Conservation (phyloP, 2,113 vertebrate genomes). For the Dipodomys ordii region DNA sequence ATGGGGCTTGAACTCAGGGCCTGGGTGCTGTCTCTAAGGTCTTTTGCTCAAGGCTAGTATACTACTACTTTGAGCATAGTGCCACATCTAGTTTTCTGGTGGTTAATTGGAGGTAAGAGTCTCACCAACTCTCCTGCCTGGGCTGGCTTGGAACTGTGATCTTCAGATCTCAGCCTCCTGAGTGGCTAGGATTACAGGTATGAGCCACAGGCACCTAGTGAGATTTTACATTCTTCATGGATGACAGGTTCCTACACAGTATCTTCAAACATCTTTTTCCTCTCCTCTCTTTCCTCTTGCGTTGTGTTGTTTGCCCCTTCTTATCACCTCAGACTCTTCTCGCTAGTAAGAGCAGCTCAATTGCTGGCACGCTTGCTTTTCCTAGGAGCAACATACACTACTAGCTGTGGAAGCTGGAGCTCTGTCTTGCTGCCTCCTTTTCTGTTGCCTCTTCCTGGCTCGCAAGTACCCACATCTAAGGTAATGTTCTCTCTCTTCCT, state of each 20-base stretch:
- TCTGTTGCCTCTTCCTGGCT: constrained; percentile 64
- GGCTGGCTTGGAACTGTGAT: too few relatives aligned
- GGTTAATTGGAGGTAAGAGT: too few relatives aligned
- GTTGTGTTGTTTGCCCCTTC: constrained; percentile 72
- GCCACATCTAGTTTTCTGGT: too few relatives aligned
- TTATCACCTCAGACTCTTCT: constrained; percentile 63
- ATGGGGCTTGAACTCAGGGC: too few relatives aligned
- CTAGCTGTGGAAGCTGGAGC: constrained; percentile 37
- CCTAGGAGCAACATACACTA: constrained; percentile 61
- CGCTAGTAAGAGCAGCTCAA: constrained; percentile 30
- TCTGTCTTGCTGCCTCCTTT: not conserved
- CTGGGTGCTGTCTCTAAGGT: too few relatives aligned
- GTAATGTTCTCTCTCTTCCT: constrained; percentile 66
- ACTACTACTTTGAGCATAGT: too few relatives aligned
- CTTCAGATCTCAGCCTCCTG: too few relatives aligned
- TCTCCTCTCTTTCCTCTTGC: constrained; percentile 80
- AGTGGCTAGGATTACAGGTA: too few relatives aligned
- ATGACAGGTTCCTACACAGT: constrained; percentile 95
- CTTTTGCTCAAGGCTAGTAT: too few relatives aligned
- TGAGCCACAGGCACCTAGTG: too few relatives aligned
- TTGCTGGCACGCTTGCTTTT: constrained; percentile 59
- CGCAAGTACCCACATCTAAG: constrained; percentile 65
- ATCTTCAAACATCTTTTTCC: constrained; percentile 92
- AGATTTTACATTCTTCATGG: constrained; percentile 84
- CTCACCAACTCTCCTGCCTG: too few relatives aligned